Base-by-base conservation (phyloP, 1,140 invertebrate species). In the Lordiphosa clarofinis region DNA sequence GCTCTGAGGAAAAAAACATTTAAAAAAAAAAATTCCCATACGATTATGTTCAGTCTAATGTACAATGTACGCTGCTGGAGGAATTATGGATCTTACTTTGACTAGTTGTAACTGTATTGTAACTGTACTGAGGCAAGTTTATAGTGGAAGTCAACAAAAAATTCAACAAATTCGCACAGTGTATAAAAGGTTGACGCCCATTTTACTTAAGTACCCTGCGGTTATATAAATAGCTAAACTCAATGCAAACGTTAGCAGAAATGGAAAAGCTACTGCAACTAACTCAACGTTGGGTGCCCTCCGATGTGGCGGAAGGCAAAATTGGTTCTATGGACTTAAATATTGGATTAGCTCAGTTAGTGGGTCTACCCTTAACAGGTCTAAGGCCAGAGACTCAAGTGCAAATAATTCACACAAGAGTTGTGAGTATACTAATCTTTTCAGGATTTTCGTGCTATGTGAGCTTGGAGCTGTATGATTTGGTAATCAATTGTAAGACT, bases 31-130 rank as follows among this genome's bases (percentile, higher is more conserved):
- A n/a, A n/a, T n/a, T n/a, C n/a, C n/a, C n/a, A n/a, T n/a, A n/a
- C n/a, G n/a, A n/a, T n/a, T n/a, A n/a, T n/a, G n/a, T n/a, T n/a
- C n/a, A n/a, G n/a, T n/a, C n/a, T n/a, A n/a, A n/a, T n/a, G n/a
- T n/a, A n/a, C n/a, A n/a, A n/a, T n/a, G n/a, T n/a, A n/a, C 11
- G 76, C 79, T 6, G 79, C 75, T 9, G 79, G 79, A 0, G 75
- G 79, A 0, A 81, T 76, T 24, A 75, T 86, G 65, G 59, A 40
- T 1, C 49, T 86, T 0, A 62, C 62, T 15, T 35, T 86, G 28
- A 63, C 64, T 3, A 81, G 62, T 43, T 81, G 81, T 50, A 61
- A 86, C 44, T 73, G 72, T 0, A 61, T 69, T 38, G 71, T 86
- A 1, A 73, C 79, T 0, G 46, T 86, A 6, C 40, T 86, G 9